Conservation (phyloP, 1,140 invertebrate genomes). For the Cecropterus lyciades region DNA sequence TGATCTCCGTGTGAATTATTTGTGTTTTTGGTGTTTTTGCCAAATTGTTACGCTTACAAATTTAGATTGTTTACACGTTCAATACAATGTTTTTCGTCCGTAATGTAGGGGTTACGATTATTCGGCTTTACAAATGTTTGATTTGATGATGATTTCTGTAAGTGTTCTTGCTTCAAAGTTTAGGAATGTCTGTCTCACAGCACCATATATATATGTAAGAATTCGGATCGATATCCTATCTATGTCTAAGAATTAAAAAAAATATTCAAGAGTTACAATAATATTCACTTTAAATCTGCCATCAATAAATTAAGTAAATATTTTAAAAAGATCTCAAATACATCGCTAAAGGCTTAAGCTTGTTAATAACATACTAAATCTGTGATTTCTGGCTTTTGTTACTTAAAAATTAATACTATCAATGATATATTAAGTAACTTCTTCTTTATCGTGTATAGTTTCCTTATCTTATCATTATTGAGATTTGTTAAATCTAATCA, state of each 20-base stretch:
- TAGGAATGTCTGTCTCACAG: too few relatives aligned
- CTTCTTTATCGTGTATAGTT: too few relatives aligned
- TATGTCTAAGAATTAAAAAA: neutral
- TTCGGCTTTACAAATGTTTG: neutral
- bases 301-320: neutral
- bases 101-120: neutral
- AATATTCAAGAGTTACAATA: too few relatives aligned
- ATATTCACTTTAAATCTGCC: too few relatives aligned
- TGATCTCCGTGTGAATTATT: neutral
- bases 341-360: slow-evolving; percentile 1
- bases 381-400: neutral
- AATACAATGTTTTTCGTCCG: slow-evolving; percentile 14
- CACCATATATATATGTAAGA: too few relatives aligned
- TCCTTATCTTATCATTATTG: neutral
- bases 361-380: slow-evolving; percentile 7
- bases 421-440: neutral
- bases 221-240: neutral
- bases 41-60: slow-evolving; percentile 26
- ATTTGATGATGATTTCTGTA: neutral
- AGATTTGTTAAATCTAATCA: neutral
- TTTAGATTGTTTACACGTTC: slow-evolving; percentile 22
- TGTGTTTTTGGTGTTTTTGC: slow-evolving; percentile 17
- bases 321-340: neutral
- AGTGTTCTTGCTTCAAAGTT: neutral
- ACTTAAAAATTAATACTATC: neutral